A percentile compares a stretch with the other conserved stretches of the same genome.
These are phyloP conservation scores for Rhyacophila evoluta DNA, from an alignment of 2,888 invertebrate species.

Conservation along the genomic window DNA sequence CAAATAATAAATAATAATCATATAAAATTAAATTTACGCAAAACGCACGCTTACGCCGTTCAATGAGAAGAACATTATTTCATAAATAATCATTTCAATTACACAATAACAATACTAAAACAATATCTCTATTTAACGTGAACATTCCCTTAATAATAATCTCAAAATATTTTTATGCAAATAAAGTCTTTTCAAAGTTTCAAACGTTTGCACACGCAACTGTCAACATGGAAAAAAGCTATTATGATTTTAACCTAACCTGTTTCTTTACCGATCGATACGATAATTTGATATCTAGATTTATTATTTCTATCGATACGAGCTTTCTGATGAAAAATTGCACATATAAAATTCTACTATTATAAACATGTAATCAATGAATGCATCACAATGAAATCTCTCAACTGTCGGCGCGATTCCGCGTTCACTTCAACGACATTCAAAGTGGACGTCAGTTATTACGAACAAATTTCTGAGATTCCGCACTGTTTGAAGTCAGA, in stretches of 20 bases:
- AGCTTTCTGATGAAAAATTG: neutral
- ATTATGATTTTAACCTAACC: neutral
- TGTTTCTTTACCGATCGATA: neutral
- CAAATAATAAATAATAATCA: slow-evolving; percentile 16
- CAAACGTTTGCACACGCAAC: neutral
- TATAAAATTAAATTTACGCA: neutral
- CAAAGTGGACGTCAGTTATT: neutral
- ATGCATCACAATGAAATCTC: neutral
- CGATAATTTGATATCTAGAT: too few relatives aligned
- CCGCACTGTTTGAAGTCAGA: neutral
- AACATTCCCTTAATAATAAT: slow-evolving; percentile 37
- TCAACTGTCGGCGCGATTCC: neutral
- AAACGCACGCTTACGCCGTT: neutral
- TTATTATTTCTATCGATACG: too few relatives aligned
- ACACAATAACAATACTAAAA: slow-evolving; percentile 17
- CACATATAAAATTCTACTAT: slow-evolving; percentile 20
- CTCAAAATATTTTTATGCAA: slow-evolving; percentile 36
- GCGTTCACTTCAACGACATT: neutral
- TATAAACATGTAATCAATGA: neutral
- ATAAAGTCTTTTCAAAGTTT: slow-evolving; percentile 26
- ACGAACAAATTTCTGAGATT: neutral
- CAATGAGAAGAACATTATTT: neutral
- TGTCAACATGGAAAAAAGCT: neutral
- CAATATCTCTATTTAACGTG: slow-evolving; percentile 26
- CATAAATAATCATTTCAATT: slow-evolving; percentile 12